Evolutionary conservation across 2,113 vertebrate species (phyloP).

Genomic region (Balaeniceps rex): DNA sequence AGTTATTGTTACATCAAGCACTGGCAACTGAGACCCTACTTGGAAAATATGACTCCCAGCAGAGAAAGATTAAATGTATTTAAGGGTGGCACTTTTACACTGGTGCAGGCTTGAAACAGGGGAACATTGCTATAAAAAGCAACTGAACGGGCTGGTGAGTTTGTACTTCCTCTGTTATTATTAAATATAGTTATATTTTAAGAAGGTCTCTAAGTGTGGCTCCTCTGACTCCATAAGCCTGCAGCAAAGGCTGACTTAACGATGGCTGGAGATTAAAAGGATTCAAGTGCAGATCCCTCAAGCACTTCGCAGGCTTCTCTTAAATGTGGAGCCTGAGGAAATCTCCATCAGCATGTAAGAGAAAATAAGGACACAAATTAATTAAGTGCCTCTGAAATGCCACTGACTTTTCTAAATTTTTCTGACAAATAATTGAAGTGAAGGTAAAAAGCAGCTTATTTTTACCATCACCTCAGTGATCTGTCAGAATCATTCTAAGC

Average conservation of each 20-base stretch:
- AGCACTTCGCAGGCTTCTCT: not conserved
- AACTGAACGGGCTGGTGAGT: not conserved
- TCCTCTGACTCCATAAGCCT: not conserved
- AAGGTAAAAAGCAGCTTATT: not conserved
- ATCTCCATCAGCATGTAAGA: not conserved
- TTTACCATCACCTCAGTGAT: not conserved
- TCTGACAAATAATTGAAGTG: not conserved
- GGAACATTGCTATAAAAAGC: not conserved
- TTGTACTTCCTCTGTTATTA: not conserved
- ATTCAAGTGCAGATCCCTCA: not conserved
- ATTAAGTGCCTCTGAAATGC: not conserved
- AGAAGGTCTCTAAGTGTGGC: not conserved
- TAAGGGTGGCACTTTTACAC: not conserved
- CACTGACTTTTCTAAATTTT: not conserved
- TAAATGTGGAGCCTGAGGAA: conserved; percentile 20
- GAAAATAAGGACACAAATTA: not conserved
- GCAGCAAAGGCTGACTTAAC: not conserved
- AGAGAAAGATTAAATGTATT: not conserved
- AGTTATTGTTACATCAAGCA: not conserved
- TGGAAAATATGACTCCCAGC: not conserved
- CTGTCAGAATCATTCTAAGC: not conserved
- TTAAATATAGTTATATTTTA: conserved; percentile 7
- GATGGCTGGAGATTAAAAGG: conserved; percentile 2
- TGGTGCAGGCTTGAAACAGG: not conserved
- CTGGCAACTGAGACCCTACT: not conserved